phyloP scores from a whole-genome alignment of 2,888 invertebrate species.

The Perithous albicinctus region DNA sequence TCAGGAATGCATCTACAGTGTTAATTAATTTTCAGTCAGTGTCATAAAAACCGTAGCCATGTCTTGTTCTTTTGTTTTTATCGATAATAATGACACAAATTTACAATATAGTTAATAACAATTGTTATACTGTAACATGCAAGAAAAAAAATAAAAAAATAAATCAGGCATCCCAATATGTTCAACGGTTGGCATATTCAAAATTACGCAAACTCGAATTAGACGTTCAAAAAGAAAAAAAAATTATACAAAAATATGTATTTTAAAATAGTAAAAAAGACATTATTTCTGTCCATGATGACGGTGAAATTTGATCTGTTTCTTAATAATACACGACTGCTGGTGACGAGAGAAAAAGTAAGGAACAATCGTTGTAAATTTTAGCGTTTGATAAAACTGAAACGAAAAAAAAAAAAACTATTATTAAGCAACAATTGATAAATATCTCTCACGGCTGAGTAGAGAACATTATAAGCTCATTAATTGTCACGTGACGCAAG shows the following conservation, averaged over 20 bases:
- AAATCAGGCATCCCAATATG: constrained; percentile 19
- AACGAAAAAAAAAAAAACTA: constrained; percentile 36
- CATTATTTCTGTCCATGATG: constrained; percentile 1
- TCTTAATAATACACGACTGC: background rate
- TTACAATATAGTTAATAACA: constrained; percentile 27
- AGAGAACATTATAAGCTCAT: constrained; percentile 20
- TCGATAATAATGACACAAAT: constrained; percentile 2
- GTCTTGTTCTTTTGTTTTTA: constrained; percentile 20
- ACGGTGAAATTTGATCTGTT: background rate
- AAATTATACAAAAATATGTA: background rate
- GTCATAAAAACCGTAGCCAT: constrained; percentile 55
- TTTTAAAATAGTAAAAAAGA: constrained; percentile 8
- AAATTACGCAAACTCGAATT: constrained; percentile 20
- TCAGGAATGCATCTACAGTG: constrained; percentile 34
- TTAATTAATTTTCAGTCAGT: constrained; percentile 53
- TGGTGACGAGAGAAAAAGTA: background rate
- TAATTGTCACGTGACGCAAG: constrained; percentile 23
- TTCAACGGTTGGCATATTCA: constrained; percentile 22
- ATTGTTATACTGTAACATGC: constrained; percentile 28
- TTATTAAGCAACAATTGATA: constrained; percentile 50
- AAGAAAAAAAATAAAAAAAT: no score
- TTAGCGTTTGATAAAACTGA: constrained; percentile 3
- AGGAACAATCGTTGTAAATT: background rate
- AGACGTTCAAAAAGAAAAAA: constrained; percentile 22
- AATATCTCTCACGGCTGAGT: constrained; percentile 23